These are phyloP conservation scores for Patella vulgata DNA, from an alignment of 1,140 invertebrate species.

Conservation along the genomic window DNA sequence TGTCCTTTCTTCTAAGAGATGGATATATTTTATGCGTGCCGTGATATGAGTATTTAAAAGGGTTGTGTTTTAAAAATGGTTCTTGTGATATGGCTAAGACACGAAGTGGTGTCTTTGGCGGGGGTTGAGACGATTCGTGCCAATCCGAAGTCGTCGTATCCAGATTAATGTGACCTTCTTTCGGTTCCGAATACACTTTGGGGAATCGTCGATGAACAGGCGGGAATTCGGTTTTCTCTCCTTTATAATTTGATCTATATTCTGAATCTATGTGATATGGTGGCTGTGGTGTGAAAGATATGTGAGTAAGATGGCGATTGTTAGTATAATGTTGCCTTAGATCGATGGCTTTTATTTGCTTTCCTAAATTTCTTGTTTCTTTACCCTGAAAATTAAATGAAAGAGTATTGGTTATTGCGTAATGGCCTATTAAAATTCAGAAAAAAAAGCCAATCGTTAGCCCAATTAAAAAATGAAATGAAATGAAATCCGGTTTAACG, in stretches of 20 bases:
- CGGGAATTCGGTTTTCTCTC: constrained; percentile 29
- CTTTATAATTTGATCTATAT: constrained; percentile 38
- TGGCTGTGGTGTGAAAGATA: constrained; percentile 7
- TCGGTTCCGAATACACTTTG: constrained; percentile 22
- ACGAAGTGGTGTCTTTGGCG: constrained; percentile 38
- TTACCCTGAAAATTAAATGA: constrained; percentile 34
- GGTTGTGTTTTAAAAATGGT: constrained; percentile 53
- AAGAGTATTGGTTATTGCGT: too few relatives aligned
- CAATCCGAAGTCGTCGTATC: constrained; percentile 46
- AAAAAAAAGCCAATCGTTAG: too few relatives aligned
- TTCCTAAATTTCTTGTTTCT: constrained; percentile 36
- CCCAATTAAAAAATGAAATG: too few relatives aligned
- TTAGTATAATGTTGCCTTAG: constrained; percentile 43
- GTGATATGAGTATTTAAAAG: constrained; percentile 57
- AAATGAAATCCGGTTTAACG: too few relatives aligned
- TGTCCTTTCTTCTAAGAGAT: constrained; percentile 35
- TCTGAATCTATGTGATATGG: constrained; percentile 22
- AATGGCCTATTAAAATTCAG: too few relatives aligned
- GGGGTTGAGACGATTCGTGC: constrained; percentile 16
- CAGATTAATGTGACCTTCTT: constrained; percentile 25
- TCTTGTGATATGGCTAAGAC: constrained; percentile 58
- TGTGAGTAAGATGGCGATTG: constrained; percentile 42
- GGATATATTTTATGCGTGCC: constrained; percentile 52
- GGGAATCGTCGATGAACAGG: constrained; percentile 42
- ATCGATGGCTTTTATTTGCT: constrained; percentile 29